Base-by-base conservation (phyloP, 2,888 invertebrate species). In the Onthophagus sagittarius region DNA sequence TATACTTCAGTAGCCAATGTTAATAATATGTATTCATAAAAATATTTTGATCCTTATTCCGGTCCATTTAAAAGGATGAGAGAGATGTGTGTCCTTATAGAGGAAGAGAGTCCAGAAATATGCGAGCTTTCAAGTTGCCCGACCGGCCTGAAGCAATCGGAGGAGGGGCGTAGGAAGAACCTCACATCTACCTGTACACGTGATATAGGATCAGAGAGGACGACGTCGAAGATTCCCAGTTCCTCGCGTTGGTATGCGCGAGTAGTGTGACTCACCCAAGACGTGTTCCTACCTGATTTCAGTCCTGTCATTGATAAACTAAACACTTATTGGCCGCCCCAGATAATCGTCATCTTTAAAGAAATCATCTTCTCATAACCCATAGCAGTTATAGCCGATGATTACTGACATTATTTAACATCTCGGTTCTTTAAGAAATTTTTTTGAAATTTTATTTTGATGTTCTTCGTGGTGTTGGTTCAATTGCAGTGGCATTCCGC, bases 71-170 rank as follows among this genome's bases (percentile, higher is more conserved):
- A 23, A 23, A 23, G 23, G 23, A 23, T 23, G 23, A 23, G 23
- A 23, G 23, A 23, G 23, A 23, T 23, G 23, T 23, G 23, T 23
- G 23, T 23, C 39, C 11, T 53, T 53, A 53, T 53, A 53, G 11
- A 11, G 15, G 14, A 71, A 69, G 73, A 75, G 75, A 71, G 67
- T 65, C 63, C 73, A 77, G 72, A 77, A 77, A 77, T 77, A 77
- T 77, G 77, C 77, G 73, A 77, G 75, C 74, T 76, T 74, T 76
- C 74, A 76, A 74, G 76, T 74, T 65, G 72, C 71, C 76, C 73
- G 75, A 69, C 23, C 71, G n/a, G 32, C 67, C 71, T 23, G 32
- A 39, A 71, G 72, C 15, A 67, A 9, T 11, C 67, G 13, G 63
- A 3, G 23, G 67, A 53, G 67, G 67, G 67, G 67, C 67, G 67